Conservation (phyloP, 2,113 vertebrate species). For the Triplophysa rosa region DNA sequence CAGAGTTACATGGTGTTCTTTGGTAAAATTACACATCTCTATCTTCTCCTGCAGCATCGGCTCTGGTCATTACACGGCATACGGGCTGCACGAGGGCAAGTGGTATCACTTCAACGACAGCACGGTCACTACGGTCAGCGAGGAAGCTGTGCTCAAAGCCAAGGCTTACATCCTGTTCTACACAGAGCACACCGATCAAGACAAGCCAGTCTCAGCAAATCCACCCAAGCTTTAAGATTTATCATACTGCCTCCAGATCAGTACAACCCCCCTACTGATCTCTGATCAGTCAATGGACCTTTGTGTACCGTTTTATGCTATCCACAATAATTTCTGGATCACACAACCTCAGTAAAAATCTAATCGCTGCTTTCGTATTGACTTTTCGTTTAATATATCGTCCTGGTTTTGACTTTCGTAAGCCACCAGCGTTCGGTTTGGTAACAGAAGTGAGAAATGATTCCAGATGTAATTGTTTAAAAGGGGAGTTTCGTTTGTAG, state of each 20-base stretch:
- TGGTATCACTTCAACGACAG: conserved; percentile 99
- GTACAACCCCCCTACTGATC: conserved; percentile 69
- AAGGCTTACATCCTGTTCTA: conserved; percentile 99
- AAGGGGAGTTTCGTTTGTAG: conserved; percentile 38
- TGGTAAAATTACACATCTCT: conserved; percentile 22
- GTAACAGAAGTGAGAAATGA: conserved; percentile 62
- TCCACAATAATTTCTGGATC: conserved; percentile 49
- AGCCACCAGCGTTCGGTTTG: not conserved
- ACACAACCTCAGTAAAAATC: conserved; percentile 78
- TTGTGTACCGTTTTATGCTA: not conserved
- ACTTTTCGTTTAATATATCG: conserved; percentile 71
- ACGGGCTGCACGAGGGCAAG: conserved; percentile 84
- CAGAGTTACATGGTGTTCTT: conserved; percentile 12
- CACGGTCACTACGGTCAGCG: conserved; percentile 89
- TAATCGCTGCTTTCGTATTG: conserved; percentile 80
- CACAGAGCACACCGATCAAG: conserved; percentile 79
- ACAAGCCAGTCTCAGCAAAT: conserved; percentile 27
- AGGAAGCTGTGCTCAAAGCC: conserved; percentile 90
- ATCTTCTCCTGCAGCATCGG: conserved; percentile 78
- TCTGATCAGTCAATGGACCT: conserved; percentile 61
- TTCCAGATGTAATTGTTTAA: conserved; percentile 58
- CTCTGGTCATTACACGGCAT: conserved; percentile 96
- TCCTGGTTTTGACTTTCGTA: conserved; percentile 60
- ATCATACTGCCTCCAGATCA: conserved; percentile 63
- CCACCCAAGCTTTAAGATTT: conserved; percentile 75